A percentile compares a stretch with the other conserved stretches of the same genome.
Evolutionary conservation across 2,113 vertebrate species (phyloP).

Genomic region (Orycteropus afer): DNA sequence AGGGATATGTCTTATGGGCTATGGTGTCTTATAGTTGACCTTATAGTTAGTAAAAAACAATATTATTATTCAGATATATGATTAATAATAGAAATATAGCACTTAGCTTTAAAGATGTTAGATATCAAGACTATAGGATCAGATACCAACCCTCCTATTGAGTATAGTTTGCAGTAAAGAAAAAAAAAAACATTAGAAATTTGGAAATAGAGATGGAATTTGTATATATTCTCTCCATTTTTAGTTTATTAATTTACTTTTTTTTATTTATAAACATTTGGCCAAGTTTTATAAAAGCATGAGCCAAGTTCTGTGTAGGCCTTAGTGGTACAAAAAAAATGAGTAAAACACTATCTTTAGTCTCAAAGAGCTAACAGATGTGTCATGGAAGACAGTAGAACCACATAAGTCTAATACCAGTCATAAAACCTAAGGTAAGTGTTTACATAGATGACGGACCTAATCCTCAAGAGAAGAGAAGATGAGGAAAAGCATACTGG

Average conservation of each 20-base stretch:
- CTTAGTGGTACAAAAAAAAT: neutral
- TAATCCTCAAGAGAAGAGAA: neutral
- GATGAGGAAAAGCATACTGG: neutral
- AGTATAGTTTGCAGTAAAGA: neutral
- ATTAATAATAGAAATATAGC: neutral
- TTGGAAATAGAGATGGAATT: neutral
- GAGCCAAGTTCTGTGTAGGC: neutral
- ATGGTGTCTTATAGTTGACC: neutral
- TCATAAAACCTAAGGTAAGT: neutral
- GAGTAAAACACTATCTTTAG: neutral
- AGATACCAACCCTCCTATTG: neutral
- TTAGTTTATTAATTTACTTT: neutral
- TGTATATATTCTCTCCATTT: neutral
- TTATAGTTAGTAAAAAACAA: neutral
- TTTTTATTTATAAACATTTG: neutral
- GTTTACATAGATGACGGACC: neutral
- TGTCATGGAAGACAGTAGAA: neutral
- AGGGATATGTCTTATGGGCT: neutral
- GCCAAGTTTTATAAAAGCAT: too few relatives aligned
- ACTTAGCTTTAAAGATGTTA: conserved; percentile 17
- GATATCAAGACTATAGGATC: neutral
- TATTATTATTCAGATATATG: conserved; percentile 2
- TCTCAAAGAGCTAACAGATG: neutral
- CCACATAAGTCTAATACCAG: neutral
- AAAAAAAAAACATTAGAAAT: neutral